These are phyloP conservation scores for Apamea monoglypha DNA, from an alignment of 2,888 invertebrate genomes.

Conservation along the genomic window DNA sequence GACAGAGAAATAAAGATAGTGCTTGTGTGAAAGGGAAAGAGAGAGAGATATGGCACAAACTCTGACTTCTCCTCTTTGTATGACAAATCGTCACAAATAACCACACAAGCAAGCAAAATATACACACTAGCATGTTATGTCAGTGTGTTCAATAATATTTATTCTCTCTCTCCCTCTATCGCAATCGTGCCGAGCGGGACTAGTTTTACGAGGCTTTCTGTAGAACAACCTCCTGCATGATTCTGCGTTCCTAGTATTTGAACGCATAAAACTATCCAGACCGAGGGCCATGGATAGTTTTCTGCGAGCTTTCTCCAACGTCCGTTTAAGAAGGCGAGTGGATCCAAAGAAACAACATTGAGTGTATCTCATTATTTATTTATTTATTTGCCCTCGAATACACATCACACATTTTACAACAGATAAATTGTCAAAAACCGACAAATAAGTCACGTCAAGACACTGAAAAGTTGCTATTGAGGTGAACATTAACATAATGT, in stretches of 20 bases:
- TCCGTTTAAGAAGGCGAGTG: neutral
- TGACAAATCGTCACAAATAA: neutral
- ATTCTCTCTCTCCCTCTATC: neutral
- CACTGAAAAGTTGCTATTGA: too few relatives aligned
- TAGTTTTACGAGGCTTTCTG: neutral
- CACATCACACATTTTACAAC: neutral
- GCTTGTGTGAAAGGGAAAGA: neutral
- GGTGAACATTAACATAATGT: too few relatives aligned
- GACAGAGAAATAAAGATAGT: neutral
- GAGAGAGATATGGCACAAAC: neutral
- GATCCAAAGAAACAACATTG: neutral
- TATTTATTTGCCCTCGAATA: neutral
- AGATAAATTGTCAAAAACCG: too few relatives aligned
- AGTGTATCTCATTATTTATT: neutral
- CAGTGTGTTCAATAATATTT: neutral
- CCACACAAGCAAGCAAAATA: neutral
- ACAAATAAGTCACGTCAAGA: too few relatives aligned
- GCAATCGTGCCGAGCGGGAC: too few relatives aligned
- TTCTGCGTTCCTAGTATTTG: conserved; percentile 3
- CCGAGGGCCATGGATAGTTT: neutral
- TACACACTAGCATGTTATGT: neutral
- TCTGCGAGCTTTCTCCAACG: neutral
- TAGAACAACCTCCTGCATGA: neutral
- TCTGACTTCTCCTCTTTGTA: neutral
- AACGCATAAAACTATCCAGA: neutral